Evolutionary conservation across 2,888 invertebrate species (phyloP).

Genomic region (Hyppa rectilinea): DNA sequence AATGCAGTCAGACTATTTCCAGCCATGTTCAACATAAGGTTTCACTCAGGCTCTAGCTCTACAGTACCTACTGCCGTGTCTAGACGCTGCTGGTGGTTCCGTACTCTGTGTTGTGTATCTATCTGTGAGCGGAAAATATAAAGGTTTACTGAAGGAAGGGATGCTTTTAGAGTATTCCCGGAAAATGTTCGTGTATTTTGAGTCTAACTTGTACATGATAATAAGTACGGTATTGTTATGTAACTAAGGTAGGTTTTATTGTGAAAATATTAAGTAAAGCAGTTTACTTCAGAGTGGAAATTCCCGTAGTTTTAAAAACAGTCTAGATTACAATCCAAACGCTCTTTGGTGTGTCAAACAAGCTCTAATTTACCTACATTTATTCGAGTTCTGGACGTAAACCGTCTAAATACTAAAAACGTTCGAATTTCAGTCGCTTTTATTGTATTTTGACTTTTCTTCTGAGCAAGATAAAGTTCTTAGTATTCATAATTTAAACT

Average conservation of each 20-base stretch:
- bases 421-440: too few relatives aligned
- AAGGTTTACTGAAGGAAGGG: conserved; percentile 8
- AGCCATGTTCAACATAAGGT: too few relatives aligned
- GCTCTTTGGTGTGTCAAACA: neutral
- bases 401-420: too few relatives aligned
- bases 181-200: neutral
- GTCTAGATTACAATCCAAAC: neutral
- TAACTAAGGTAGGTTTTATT: neutral
- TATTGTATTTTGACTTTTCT: too few relatives aligned
- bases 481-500: too few relatives aligned
- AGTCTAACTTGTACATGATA: neutral
- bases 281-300: too few relatives aligned
- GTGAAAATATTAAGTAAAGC: neutral
- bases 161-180: neutral
- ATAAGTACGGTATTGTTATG: neutral
- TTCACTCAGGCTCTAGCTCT: too few relatives aligned
- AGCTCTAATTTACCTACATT: neutral
- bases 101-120: neutral
- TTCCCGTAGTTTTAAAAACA: neutral
- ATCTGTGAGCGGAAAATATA: neutral
- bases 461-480: too few relatives aligned
- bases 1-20: too few relatives aligned
- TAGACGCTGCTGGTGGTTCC: neutral
- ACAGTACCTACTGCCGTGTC: too few relatives aligned
- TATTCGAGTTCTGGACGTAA: neutral